Conservation (phyloP, 2,888 invertebrate genomes). For the Lamellibrachia columna region DNA sequence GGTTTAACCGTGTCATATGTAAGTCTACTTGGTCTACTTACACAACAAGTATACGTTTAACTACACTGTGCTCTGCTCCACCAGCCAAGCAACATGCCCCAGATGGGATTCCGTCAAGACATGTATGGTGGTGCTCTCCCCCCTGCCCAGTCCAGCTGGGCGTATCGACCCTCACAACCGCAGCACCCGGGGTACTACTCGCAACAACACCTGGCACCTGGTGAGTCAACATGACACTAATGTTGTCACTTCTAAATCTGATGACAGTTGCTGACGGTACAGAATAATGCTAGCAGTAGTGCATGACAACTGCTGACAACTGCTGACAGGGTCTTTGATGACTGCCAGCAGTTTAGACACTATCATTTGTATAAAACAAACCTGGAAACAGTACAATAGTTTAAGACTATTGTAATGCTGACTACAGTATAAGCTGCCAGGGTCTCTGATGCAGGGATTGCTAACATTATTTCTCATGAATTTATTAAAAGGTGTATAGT, state of each 20-base stretch:
- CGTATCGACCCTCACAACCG: not conserved
- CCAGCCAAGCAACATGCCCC: slow-evolving; percentile 23
- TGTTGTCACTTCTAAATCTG: not conserved
- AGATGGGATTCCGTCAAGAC: slow-evolving; percentile 27
- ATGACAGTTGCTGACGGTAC: not conserved
- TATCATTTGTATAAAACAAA: too few species aligned
- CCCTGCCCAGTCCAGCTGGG: not conserved
- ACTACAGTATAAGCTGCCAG: too few species aligned
- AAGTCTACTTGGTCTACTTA: too few species aligned
- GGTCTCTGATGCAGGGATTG: too few species aligned
- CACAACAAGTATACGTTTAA: not conserved
- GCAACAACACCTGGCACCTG: slow-evolving; percentile 23
- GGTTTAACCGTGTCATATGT: too few species aligned
- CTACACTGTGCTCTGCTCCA: not conserved
- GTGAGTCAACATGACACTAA: not conserved
- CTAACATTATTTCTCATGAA: too few species aligned
- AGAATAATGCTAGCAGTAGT: too few species aligned
- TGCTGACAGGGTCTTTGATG: not conserved
- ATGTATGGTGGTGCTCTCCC: slow-evolving; percentile 7
- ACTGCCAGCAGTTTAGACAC: not conserved
- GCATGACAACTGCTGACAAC: not conserved
- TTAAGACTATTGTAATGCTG: too few species aligned
- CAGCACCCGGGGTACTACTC: slow-evolving; percentile 24
- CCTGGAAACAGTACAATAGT: too few species aligned
- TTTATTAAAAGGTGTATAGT: too few species aligned